phyloP scores from a whole-genome alignment of 2,113 vertebrate genomes.

The Balaenoptera acutorostrata region DNA sequence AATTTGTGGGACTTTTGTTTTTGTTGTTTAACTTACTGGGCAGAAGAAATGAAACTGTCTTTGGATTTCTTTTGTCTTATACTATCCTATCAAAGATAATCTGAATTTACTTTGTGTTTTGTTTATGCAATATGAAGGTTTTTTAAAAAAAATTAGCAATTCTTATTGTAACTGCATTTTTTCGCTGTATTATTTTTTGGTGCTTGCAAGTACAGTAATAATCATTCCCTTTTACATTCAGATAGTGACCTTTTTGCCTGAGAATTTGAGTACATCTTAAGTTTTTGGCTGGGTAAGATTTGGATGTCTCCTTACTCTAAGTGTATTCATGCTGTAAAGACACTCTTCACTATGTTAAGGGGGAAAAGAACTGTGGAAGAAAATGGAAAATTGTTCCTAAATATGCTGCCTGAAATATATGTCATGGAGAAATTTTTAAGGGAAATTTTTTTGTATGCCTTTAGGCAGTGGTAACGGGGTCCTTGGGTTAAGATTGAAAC shows the following conservation, averaged over 20 bases:
- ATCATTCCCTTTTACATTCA: neutral
- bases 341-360: neutral
- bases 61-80: neutral
- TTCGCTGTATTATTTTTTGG: neutral
- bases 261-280: constrained; percentile 28
- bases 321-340: neutral
- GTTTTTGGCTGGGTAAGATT: neutral
- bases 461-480: neutral
- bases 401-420: neutral
- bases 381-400: neutral
- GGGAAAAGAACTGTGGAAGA: neutral
- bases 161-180: neutral
- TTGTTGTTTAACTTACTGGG: neutral
- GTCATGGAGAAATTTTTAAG: neutral
- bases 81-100: neutral
- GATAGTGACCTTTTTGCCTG: neutral
- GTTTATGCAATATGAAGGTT: neutral
- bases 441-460: neutral
- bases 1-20: neutral
- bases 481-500: neutral
- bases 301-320: neutral
- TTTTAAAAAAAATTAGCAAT: neutral
- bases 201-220: neutral
- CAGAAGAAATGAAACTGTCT: neutral
- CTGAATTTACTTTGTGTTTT: neutral